Percentiles rank a stretch among this genome's conserved stretches.
Evolutionary conservation across 2,113 vertebrate species (phyloP).

Genomic region (Actenoides hombroni): DNA sequence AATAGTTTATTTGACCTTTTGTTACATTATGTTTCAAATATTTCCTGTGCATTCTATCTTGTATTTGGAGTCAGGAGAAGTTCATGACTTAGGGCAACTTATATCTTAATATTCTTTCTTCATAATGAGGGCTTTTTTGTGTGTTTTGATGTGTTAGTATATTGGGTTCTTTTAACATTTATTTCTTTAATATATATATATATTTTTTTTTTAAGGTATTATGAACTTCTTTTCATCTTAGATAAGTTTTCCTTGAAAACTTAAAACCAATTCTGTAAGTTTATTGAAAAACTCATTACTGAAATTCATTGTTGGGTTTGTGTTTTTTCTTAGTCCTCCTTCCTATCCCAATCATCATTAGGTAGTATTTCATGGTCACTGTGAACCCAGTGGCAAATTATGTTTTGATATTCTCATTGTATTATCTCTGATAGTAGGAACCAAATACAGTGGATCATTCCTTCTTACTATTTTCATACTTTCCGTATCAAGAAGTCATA

Average conservation of each 20-base stretch:
- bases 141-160: background rate
- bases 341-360: background rate
- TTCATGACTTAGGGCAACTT: background rate
- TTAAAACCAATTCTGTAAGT: background rate
- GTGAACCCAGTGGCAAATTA: background rate
- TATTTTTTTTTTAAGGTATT: background rate
- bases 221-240: background rate
- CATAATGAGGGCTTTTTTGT: background rate
- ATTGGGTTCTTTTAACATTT: background rate
- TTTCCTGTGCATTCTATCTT: background rate
- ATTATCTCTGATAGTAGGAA: background rate
- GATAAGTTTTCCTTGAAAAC: background rate
- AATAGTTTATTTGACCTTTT: background rate
- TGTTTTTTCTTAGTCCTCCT: background rate
- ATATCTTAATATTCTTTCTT: background rate
- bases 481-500: background rate
- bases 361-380: background rate
- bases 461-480: background rate
- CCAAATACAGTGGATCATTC: background rate
- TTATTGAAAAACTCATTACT: background rate
- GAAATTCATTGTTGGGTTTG: background rate
- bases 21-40: background rate
- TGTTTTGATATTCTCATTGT: background rate
- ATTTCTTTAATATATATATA: background rate
- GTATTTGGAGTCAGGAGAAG: background rate